These are phyloP conservation scores for Opisthocomus hoazin DNA, from an alignment of 2,113 vertebrate genomes.

Conservation along the genomic window DNA sequence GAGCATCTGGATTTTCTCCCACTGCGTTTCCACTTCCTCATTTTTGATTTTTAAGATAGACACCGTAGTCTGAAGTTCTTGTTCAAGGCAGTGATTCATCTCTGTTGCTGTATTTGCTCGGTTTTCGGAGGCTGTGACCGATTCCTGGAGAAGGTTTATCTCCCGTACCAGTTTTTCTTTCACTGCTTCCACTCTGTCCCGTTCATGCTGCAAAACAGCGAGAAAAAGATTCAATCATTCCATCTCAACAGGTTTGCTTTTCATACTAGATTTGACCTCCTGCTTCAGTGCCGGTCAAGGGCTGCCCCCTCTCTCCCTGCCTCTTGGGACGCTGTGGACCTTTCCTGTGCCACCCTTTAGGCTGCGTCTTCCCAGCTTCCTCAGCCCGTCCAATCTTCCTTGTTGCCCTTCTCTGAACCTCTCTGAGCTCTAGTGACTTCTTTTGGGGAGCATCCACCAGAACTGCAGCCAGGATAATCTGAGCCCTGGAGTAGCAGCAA, in stretches of 20 bases:
- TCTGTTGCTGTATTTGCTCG: conserved; percentile 32
- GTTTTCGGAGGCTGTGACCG: conserved; percentile 50
- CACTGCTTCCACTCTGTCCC: conserved; percentile 25
- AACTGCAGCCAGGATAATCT: too few relatives aligned
- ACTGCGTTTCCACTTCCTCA: conserved; percentile 52
- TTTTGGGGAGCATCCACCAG: too few relatives aligned
- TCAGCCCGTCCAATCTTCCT: too few relatives aligned
- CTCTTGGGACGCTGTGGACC: too few relatives aligned
- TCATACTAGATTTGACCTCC: background rate
- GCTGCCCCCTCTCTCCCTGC: too few relatives aligned
- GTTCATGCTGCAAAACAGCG: conserved; percentile 56
- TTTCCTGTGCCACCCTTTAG: too few relatives aligned
- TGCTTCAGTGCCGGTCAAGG: background rate
- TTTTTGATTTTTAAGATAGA: conserved; percentile 63
- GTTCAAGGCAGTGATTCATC: conserved; percentile 42
- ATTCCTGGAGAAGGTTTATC: conserved; percentile 52
- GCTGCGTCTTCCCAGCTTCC: background rate
- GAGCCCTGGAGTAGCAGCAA: too few relatives aligned
- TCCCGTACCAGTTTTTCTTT: conserved; percentile 51
- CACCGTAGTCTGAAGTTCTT: conserved; percentile 48
- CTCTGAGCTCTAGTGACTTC: too few relatives aligned
- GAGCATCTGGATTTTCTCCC: conserved; percentile 53
- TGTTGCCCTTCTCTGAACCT: too few relatives aligned
- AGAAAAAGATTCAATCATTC: background rate
- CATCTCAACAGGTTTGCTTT: accelerated